Base-by-base conservation (phyloP, 2,888 invertebrate species). In the Taenaris catops region DNA sequence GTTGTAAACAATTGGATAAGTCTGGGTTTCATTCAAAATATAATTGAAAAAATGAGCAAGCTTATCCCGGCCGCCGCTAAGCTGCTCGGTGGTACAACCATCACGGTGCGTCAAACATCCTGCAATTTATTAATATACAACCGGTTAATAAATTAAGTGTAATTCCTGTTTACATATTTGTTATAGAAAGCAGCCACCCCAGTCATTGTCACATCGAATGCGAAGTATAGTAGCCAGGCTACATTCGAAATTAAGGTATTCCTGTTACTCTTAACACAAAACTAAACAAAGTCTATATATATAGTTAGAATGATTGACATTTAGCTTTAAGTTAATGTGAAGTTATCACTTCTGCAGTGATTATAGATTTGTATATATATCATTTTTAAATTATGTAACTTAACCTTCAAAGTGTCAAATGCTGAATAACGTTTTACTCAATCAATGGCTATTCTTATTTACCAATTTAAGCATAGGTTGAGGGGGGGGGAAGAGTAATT, bases 201-300 rank as follows among this genome's bases (percentile, higher is more conserved):
- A 40, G 65, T 61, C 43, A 57, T 60, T 25, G 43, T 63, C 20
- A 55, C 65, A n/a, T 52, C 69, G 33, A 89, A 87, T 50, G 81
- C 79, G 46, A 90, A 88, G 54, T 91, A 90, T 63, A 81, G 83
- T 54, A 75, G 80, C 3, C 91, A 91, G 65, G 90, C 90, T 3
- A 74, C 79, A 5, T 91, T 90, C 55, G 91, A 91, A 68, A 89
- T 89, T 4, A 84, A 89, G 83, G 89, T 89, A 62, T n/a, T 17
- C 7, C 6, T 9, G 4, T 14, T 14, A 14, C 14, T 14, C 4
- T 14, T n/a, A n/a, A n/a, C n/a, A n/a, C n/a, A n/a, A n/a, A n/a
- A n/a, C n/a, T n/a, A n/a, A n/a, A n/a, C n/a, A n/a, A n/a, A n/a
- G n/a, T n/a, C n/a, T n/a, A n/a, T n/a, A n/a, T n/a, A n/a, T n/a